Evolutionary conservation across 2,888 invertebrate genomes (phyloP), one percentile per base, ranked within the genome.

Genomic region (Dryococelus australis): DNA sequence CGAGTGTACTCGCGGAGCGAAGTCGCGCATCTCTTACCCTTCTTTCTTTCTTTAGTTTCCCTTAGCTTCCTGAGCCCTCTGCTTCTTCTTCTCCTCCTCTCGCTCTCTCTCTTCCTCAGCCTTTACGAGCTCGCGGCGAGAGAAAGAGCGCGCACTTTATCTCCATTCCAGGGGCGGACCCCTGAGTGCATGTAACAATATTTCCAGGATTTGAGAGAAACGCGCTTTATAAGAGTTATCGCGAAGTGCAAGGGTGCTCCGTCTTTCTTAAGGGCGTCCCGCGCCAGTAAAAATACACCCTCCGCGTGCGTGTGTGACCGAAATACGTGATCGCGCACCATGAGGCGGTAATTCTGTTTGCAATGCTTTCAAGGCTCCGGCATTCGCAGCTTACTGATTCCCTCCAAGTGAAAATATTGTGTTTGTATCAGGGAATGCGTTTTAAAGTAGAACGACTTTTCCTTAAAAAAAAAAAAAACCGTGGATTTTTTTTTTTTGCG

Each of bases 171-270:
- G 65, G 47, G 47, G 47, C 65, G 24, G 24, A 65, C 65, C 65
- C 65, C 65, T 16, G 65, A 65, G 65, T 65, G 65, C 65, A 65
- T 65, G 65, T 65, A 65, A 65, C 65, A 65, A 65, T 65, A 65
- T 65, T 65, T 65, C 65, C 65, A 65, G 65, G 65, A 65, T 65
- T 65, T 65, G 65, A 65, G 65, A 24, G 24, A 65, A 24, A 8
- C 65, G 65, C 65, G 65, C 65, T 65, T 65, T 65, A n/a, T n/a
- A 65, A 65, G 65, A 65, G 65, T 65, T 65, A 65, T 65, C 65
- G 65, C 65, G 65, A 65, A 65, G 65, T 65, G 65, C 65, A 65
- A 65, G 65, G 65, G 65, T 3, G 65, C 65, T 65, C 16, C 65
- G 20, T n/a, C 65, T 65, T n/a, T 65, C n/a, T n/a, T 65, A 65